A percentile compares a stretch with the other conserved stretches of the same genome.
These are phyloP conservation scores for Hoplodrina blanda DNA, from an alignment of 2,888 invertebrate genomes.

Conservation along the genomic window DNA sequence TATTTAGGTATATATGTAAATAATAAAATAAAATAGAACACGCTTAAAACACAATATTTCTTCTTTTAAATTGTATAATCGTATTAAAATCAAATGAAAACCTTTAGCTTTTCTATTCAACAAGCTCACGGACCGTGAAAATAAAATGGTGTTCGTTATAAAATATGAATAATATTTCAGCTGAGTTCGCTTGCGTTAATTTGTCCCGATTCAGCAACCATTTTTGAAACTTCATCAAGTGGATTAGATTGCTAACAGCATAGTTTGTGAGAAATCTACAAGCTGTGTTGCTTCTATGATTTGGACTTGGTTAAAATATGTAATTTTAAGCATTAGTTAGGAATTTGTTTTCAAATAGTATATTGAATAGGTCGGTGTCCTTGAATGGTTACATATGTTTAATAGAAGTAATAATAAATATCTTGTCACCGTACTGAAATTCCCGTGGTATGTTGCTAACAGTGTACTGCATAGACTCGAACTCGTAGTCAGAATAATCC, in stretches of 20 bases:
- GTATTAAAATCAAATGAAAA: slow-evolving; percentile 51
- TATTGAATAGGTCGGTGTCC: too few relatives aligned
- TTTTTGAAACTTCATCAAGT: slow-evolving; percentile 64
- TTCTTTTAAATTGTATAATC: slow-evolving; percentile 47
- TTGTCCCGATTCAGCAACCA: slow-evolving; percentile 67
- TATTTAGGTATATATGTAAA: slow-evolving; percentile 4
- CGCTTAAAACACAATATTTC: slow-evolving; percentile 32
- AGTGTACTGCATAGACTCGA: too few relatives aligned
- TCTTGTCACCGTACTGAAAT: too few relatives aligned
- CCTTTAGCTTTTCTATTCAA: slow-evolving; percentile 44
- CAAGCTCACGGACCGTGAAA: slow-evolving; percentile 35
- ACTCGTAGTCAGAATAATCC: too few relatives aligned
- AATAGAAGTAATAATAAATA: too few relatives aligned
- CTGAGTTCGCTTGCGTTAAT: slow-evolving; percentile 61
- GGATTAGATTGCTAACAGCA: slow-evolving; percentile 55
- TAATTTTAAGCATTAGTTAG: neutral
- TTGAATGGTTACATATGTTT: too few relatives aligned
- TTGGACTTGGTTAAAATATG: neutral
- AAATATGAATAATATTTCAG: slow-evolving; percentile 66
- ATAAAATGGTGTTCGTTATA: slow-evolving; percentile 56
- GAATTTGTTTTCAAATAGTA: neutral
- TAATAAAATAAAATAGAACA: slow-evolving; percentile 22
- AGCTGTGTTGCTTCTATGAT: slow-evolving; percentile 16
- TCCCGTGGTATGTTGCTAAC: too few relatives aligned
- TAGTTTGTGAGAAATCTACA: slow-evolving; percentile 42